Conservation (phyloP, 2,797 vertebrate species). For the Natrix natrix region DNA sequence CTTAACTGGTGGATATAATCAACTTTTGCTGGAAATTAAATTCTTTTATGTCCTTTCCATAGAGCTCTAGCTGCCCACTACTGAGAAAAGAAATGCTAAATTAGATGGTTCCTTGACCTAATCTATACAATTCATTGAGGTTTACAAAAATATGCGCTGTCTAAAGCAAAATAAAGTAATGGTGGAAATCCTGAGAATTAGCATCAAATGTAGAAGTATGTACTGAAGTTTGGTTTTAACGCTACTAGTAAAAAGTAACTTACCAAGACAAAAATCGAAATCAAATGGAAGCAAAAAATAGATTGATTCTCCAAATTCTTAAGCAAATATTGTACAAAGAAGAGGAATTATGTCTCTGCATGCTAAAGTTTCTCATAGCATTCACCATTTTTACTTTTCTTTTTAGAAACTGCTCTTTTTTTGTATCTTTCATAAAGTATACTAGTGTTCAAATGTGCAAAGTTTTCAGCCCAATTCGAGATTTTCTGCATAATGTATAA, state of each 20-base stretch:
- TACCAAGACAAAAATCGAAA: background rate
- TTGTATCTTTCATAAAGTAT: background rate
- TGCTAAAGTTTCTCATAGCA: background rate
- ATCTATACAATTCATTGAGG: background rate
- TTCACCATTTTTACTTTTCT: background rate
- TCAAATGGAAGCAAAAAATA: background rate
- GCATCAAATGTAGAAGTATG: background rate
- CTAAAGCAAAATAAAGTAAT: background rate
- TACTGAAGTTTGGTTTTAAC: background rate
- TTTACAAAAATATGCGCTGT: background rate
- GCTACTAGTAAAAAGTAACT: background rate
- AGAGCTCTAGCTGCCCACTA: background rate
- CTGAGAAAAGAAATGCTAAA: background rate
- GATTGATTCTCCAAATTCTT: background rate
- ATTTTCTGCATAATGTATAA: background rate
- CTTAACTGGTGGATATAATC: background rate
- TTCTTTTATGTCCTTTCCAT: background rate
- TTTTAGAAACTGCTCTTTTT: background rate
- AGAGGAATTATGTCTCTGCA: background rate
- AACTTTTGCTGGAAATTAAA: background rate
- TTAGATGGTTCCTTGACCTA: background rate
- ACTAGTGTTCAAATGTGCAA: background rate
- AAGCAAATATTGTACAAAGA: background rate
- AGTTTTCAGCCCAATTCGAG: background rate
- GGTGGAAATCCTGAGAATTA: background rate